Conservation (phyloP, 2,888 invertebrate genomes). For the Drosophila leonis region DNA sequence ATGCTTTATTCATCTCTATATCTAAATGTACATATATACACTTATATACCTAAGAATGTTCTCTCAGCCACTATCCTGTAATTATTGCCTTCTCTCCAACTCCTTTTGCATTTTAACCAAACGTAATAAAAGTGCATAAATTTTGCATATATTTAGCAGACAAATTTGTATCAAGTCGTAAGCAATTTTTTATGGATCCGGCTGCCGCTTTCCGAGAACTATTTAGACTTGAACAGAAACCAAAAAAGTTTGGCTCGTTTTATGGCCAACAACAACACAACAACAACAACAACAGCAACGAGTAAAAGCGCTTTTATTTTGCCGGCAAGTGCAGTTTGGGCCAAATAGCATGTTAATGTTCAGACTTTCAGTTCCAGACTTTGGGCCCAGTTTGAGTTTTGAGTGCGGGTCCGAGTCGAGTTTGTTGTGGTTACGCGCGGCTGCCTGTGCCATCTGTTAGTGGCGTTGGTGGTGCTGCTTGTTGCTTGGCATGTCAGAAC, state of each 20-base stretch:
- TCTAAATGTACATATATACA: no score
- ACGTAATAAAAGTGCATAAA: slow-evolving; percentile 8
- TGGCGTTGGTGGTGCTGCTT: slow-evolving; percentile 26
- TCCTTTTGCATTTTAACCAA: background rate
- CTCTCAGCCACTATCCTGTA: no score
- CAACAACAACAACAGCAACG: slow-evolving; percentile 2
- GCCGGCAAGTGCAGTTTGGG: slow-evolving; percentile 52
- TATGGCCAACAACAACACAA: slow-evolving; percentile 18
- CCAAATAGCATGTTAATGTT: slow-evolving; percentile 60
- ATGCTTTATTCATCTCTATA: no score
- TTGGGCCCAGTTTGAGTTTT: slow-evolving; percentile 22
- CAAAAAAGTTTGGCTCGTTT: slow-evolving; percentile 35
- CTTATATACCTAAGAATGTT: no score
- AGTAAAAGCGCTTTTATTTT: slow-evolving; percentile 36
- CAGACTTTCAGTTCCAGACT: slow-evolving; percentile 40
- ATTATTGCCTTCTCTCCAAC: background rate
- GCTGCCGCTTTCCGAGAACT: slow-evolving; percentile 40
- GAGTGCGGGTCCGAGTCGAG: slow-evolving; percentile 26
- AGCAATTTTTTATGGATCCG: slow-evolving; percentile 17
- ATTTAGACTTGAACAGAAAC: slow-evolving; percentile 25
- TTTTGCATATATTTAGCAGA: slow-evolving; percentile 15
- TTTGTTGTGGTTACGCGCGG: slow-evolving; percentile 73
- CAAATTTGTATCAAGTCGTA: slow-evolving; percentile 16
- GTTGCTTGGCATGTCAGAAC: slow-evolving; percentile 69
- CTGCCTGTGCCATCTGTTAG: slow-evolving; percentile 43